Conservation (phyloP, 2,888 invertebrate genomes). For the Agrypnus murinus region DNA sequence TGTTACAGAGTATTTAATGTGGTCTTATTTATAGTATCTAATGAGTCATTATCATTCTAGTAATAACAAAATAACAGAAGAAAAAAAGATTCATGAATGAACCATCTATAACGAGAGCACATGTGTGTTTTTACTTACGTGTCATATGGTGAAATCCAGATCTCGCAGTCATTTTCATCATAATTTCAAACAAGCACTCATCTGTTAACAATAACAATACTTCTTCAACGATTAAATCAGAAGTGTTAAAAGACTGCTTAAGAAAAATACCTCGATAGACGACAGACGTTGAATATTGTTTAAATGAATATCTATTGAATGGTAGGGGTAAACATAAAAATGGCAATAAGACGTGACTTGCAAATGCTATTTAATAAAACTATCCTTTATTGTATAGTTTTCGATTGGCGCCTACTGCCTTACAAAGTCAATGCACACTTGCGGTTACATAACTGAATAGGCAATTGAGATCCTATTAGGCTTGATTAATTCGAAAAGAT, state of each 20-base stretch:
- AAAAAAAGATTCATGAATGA: conserved; percentile 43
- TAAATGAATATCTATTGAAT: conserved; percentile 33
- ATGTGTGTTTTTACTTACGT: conserved; percentile 45
- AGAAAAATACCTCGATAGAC: conserved; percentile 36
- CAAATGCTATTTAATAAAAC: conserved; percentile 31
- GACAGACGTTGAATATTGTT: conserved; percentile 23
- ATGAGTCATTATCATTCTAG: conserved; percentile 38
- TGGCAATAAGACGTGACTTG: conserved; percentile 43
- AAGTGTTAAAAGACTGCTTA: conserved; percentile 45
- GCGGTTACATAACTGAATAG: conserved; percentile 60
- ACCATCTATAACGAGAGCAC: conserved; percentile 36
- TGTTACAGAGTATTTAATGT: too few species aligned
- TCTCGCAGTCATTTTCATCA: conserved; percentile 43
- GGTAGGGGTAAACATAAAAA: conserved; percentile 41
- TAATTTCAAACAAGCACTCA: conserved; percentile 34
- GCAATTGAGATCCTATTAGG: conserved; percentile 61
- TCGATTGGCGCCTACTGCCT: conserved; percentile 46
- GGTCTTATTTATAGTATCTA: conserved; percentile 12
- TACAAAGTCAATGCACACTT: conserved; percentile 50
- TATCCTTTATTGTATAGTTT: conserved; percentile 5
- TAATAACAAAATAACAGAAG: conserved; percentile 27
- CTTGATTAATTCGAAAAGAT: conserved; percentile 57
- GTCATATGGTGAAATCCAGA: conserved; percentile 45
- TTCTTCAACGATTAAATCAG: conserved; percentile 34
- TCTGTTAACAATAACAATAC: conserved; percentile 42